phyloP scores from a whole-genome alignment of 2,113 vertebrate genomes.

The Prunella fulvescens region DNA sequence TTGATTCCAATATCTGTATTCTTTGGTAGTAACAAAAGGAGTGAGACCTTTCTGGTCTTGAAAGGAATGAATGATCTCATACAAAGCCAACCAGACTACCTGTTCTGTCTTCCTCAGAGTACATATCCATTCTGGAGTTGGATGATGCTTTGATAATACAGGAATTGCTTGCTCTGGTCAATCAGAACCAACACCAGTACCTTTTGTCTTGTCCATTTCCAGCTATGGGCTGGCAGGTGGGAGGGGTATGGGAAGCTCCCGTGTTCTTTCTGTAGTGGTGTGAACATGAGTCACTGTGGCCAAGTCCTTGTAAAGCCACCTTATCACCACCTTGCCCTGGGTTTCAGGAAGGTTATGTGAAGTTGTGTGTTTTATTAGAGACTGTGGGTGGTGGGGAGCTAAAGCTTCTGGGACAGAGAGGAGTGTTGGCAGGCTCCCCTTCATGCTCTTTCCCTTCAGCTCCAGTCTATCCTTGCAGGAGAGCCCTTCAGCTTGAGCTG shows the following conservation, averaged over 20 bases:
- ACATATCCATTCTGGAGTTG: background rate
- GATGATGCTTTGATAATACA: background rate
- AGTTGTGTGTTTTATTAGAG: background rate
- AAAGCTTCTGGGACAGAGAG: background rate
- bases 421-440: background rate
- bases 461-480: background rate
- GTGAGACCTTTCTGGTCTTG: background rate
- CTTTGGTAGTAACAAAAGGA: background rate
- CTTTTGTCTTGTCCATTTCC: background rate
- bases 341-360: background rate
- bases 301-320: background rate
- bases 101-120: background rate
- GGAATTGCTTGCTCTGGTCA: background rate
- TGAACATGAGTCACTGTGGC: background rate
- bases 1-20: background rate
- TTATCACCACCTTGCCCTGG: background rate
- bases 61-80: background rate
- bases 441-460: background rate
- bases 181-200: background rate
- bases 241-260: background rate
- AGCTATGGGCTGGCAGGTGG: background rate
- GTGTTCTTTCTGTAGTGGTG: background rate
- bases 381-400: background rate
- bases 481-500: background rate
- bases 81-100: background rate